Evolutionary conservation across 2,797 vertebrate species (phyloP).

Genomic region (Decapterus maruadsi): DNA sequence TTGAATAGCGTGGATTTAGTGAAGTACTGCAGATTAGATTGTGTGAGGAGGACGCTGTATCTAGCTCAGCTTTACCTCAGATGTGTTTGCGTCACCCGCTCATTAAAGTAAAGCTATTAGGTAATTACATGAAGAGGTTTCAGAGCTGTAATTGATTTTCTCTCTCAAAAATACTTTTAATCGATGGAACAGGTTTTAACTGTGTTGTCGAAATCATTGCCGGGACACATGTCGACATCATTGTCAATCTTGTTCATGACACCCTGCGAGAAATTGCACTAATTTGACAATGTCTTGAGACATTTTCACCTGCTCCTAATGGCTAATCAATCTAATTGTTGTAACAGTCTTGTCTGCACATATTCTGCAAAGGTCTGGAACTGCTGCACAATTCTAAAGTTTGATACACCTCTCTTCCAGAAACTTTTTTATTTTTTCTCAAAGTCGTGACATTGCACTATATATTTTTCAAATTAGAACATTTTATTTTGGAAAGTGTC

Average conservation of each 20-base stretch:
- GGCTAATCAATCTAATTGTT: not conserved
- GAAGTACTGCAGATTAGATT: constrained; percentile 4
- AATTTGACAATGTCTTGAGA: constrained; percentile 20
- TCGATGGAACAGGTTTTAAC: constrained; percentile 15
- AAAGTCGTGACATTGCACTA: not conserved
- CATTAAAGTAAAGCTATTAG: constrained; percentile 34
- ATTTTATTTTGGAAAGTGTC: not conserved
- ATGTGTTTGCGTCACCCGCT: constrained; percentile 12
- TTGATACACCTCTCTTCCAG: not conserved
- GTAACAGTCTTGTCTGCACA: not conserved
- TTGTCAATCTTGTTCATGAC: not conserved
- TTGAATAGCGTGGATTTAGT: constrained; percentile 3
- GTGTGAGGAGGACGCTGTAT: not conserved
- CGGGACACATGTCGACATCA: not conserved
- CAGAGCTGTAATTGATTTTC: constrained; percentile 50
- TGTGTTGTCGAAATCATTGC: not conserved
- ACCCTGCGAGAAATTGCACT: constrained; percentile 16
- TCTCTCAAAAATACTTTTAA: constrained; percentile 30
- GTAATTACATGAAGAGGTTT: constrained; percentile 29
- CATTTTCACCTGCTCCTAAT: constrained; percentile 5
- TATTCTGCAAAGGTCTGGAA: not conserved
- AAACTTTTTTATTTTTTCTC: not conserved
- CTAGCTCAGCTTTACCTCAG: not conserved
- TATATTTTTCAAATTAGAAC: not conserved
- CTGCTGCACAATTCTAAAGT: not conserved